Conservation (phyloP, 2,888 invertebrate genomes). For the Aleiodes testaceus region DNA sequence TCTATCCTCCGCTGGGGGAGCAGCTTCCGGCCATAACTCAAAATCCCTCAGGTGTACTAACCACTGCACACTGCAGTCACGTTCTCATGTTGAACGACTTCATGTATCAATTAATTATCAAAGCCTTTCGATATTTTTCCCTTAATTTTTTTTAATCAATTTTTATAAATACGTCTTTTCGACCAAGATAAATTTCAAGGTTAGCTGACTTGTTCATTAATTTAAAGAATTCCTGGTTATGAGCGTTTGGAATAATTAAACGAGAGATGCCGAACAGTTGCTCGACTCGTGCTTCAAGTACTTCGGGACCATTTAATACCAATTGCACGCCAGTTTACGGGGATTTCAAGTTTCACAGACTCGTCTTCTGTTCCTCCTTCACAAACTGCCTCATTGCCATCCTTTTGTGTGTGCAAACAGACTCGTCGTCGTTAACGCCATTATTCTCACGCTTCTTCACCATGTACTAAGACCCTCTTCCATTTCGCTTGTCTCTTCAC, state of each 20-base stretch:
- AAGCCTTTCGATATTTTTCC: constrained; percentile 18
- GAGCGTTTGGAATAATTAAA: neutral
- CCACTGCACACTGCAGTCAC: constrained; percentile 60
- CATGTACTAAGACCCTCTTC: constrained; percentile 14
- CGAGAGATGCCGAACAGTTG: neutral
- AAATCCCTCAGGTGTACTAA: constrained; percentile 69
- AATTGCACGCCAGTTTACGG: constrained; percentile 31
- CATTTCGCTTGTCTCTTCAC: constrained; percentile 15
- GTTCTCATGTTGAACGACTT: constrained; percentile 58
- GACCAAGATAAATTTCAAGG: too few species aligned
- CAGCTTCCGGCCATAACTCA: constrained; percentile 65
- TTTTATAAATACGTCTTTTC: too few species aligned
- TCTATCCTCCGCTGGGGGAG: constrained; percentile 30
- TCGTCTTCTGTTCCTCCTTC: neutral
- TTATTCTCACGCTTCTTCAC: constrained; percentile 58
- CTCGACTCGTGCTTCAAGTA: constrained; percentile 11
- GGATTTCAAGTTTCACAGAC: constrained; percentile 20
- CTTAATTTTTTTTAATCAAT: neutral
- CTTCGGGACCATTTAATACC: constrained; percentile 35
- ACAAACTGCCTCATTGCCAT: constrained; percentile 25
- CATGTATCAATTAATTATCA: too few species aligned
- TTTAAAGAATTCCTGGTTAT: neutral
- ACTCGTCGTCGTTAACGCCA: constrained; percentile 57
- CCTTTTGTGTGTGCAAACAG: constrained; percentile 45
- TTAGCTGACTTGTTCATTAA: too few species aligned